Percentiles rank a stretch among this genome's conserved stretches.
phyloP scores from a whole-genome alignment of 1,140 invertebrate species.

The Cephus cinctus region DNA sequence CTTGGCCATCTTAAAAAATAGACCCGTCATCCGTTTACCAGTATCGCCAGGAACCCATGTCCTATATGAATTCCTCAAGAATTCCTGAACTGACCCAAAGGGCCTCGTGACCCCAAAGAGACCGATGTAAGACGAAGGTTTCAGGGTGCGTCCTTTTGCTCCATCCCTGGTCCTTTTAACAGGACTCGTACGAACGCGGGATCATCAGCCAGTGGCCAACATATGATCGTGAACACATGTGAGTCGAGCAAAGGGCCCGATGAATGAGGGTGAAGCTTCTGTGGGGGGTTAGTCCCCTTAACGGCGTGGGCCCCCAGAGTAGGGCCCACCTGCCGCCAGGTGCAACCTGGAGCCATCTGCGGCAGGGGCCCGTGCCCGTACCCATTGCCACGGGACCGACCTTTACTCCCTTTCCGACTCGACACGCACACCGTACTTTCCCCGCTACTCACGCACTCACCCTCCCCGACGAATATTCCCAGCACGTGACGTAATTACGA shows the following conservation, averaged over 20 bases:
- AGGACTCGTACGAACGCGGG: too few species aligned
- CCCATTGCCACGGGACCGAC: slow-evolving; percentile 15
- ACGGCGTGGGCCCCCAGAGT: slow-evolving; percentile 20
- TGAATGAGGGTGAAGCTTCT: slow-evolving; percentile 8
- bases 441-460: neutral
- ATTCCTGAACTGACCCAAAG: too few species aligned
- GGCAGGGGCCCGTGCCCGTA: slow-evolving; percentile 28
- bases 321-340: slow-evolving; percentile 47
- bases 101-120: too few species aligned
- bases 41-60: too few species aligned
- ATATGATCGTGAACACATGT: slow-evolving; percentile 33
- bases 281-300: slow-evolving; percentile 11
- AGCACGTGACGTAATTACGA: slow-evolving; percentile 31
- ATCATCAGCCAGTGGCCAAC: too few species aligned
- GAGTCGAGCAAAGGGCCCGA: slow-evolving; percentile 7
- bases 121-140: too few species aligned
- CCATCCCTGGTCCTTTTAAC: too few species aligned
- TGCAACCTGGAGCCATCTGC: slow-evolving; percentile 42
- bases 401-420: slow-evolving; percentile 21
- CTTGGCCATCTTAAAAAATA: too few species aligned
- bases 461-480: neutral
- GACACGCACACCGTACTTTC: neutral
- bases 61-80: too few species aligned
- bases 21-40: too few species aligned
- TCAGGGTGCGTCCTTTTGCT: too few species aligned